Conservation (phyloP, 2,888 invertebrate species). For the Torymus auratus region DNA sequence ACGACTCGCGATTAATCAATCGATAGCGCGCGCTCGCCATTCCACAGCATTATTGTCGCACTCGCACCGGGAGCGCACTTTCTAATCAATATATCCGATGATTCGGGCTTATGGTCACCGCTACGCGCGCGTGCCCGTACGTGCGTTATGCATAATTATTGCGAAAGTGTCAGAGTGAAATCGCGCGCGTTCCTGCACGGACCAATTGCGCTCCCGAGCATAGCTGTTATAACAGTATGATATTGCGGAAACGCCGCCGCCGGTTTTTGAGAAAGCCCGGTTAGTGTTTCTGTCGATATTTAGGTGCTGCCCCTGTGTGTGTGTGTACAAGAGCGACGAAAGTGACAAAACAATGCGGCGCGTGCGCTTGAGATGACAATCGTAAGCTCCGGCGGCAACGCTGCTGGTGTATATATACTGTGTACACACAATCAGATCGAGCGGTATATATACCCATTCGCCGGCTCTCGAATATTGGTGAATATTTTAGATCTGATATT, state of each 20-base stretch:
- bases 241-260: slow-evolving; percentile 12
- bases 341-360: slow-evolving; percentile 44
- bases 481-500: slow-evolving; percentile 43
- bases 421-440: slow-evolving; percentile 6
- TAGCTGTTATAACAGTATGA: too few species aligned
- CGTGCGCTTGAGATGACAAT: slow-evolving; percentile 29
- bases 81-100: slow-evolving; percentile 52
- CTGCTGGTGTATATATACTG: too few species aligned
- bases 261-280: neutral
- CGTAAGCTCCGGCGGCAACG: neutral
- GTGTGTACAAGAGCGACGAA: slow-evolving; percentile 14
- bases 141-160: slow-evolving; percentile 52
- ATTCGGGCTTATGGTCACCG: slow-evolving; percentile 20
- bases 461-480: slow-evolving; percentile 29
- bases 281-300: too few species aligned
- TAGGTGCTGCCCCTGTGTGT: too few species aligned
- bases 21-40: neutral
- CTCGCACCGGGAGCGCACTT: slow-evolving; percentile 26
- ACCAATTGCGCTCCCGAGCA: neutral
- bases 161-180: slow-evolving; percentile 55
- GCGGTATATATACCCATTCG: neutral
- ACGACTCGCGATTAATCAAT: slow-evolving; percentile 32
- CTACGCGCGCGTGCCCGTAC: neutral
- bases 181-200: slow-evolving; percentile 20
- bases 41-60: neutral